Conservation (phyloP, 1,140 invertebrate species). For the Trichonephila clavata region DNA sequence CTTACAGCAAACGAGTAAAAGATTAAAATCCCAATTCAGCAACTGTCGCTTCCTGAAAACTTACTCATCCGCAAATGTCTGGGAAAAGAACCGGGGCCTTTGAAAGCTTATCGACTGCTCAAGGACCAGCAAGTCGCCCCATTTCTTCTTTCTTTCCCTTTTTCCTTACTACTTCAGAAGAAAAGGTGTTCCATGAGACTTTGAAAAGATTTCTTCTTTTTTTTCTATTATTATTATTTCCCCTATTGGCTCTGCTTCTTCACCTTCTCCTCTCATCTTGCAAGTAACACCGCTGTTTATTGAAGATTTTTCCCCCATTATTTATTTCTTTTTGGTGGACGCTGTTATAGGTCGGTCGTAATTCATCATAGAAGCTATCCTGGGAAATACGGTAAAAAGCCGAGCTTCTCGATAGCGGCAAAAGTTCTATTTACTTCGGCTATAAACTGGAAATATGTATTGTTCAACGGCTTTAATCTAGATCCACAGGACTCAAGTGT, state of each 20-base stretch:
- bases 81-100: neutral
- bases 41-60: slow-evolving; percentile 38
- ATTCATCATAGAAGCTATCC: slow-evolving; percentile 54
- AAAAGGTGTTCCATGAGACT: slow-evolving; percentile 15
- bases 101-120: slow-evolving; percentile 56
- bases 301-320: neutral
- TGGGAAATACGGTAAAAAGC: slow-evolving; percentile 22
- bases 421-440: slow-evolving; percentile 5
- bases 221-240: no score
- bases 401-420: no score
- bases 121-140: neutral
- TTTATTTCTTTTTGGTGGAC: slow-evolving; percentile 5
- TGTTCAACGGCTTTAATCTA: neutral
- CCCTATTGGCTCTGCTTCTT: neutral
- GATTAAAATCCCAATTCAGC: slow-evolving; percentile 62
- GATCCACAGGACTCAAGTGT: neutral
- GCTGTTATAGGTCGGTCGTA: slow-evolving; percentile 39
- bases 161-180: slow-evolving; percentile 1
- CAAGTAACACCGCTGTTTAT: slow-evolving; percentile 17
- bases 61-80: slow-evolving; percentile 46
- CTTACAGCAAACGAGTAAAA: neutral
- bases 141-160: neutral
- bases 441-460: slow-evolving; percentile 38
- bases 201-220: slow-evolving; percentile 26
- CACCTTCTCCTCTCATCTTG: neutral